phyloP scores from a whole-genome alignment of 2,113 vertebrate species.

The Brienomyrus brachyistius region DNA sequence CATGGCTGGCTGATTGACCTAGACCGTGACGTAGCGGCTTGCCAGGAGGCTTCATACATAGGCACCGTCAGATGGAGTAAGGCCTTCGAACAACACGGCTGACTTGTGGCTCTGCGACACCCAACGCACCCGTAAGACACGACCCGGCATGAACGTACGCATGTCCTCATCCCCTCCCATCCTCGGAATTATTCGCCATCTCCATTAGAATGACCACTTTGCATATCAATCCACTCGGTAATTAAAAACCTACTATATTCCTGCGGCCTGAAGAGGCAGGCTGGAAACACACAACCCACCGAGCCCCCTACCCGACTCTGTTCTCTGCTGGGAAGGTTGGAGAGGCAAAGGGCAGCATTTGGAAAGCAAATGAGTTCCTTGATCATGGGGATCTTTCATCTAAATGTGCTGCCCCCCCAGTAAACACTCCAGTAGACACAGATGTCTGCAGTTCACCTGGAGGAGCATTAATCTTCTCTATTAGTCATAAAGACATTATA shows the following conservation, averaged over 20 bases:
- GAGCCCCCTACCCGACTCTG: constrained; percentile 30
- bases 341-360: constrained; percentile 54
- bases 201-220: constrained; percentile 68
- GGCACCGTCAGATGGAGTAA: not conserved
- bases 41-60: not conserved
- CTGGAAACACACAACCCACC: constrained; percentile 45
- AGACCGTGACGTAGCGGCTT: not conserved
- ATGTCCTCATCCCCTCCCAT: not conserved
- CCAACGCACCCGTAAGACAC: not conserved
- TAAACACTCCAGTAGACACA: constrained; percentile 49
- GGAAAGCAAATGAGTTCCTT: constrained; percentile 65
- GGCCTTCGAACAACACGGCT: not conserved
- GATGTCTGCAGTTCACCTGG: not conserved
- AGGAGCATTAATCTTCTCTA: not conserved
- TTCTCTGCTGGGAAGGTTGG: constrained; percentile 24
- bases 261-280: constrained; percentile 44
- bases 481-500: constrained; percentile 23
- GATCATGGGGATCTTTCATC: constrained; percentile 55
- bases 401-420: constrained; percentile 42
- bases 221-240: constrained; percentile 69
- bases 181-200: constrained; percentile 49
- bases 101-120: constrained; percentile 1
- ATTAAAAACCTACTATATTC: constrained; percentile 73
- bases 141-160: not conserved
- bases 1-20: not conserved